Evolutionary conservation across 2,888 invertebrate species (phyloP), one percentile per base, ranked within the genome.

Genomic region (Hypsopygia costalis): DNA sequence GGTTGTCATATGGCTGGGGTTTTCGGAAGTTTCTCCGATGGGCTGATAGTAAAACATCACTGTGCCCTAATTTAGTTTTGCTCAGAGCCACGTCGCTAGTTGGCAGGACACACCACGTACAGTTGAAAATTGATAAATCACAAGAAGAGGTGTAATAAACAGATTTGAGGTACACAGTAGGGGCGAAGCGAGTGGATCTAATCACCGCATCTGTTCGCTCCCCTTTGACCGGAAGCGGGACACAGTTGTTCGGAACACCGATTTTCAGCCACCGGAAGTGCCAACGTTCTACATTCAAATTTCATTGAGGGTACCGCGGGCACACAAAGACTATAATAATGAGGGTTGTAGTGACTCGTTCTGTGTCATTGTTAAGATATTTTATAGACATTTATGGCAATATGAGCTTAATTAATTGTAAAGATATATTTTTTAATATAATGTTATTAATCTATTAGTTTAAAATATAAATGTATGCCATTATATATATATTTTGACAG

Each of bases 241-340:
- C 77, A 81, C 86, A 83, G 86, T 87, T 87, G 87, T 85, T 81
- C 79, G 60, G 69, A 70, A 73, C 77, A 76, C 77, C 83, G 86
- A 87, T 87, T 87, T 87, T 86, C 85, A 86, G 78, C 81, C 69
- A 83, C 86, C 86, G 87, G 87, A 88, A 83, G 82, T 77, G 69
- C 74, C 70, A 80, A 80, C 80, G 85, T 82, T 81, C 82, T 71
- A 82, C 77, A 81, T 86, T 85, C 80, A 81, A 86, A 82, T 83
- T 81, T 79, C 72, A 78, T 81, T 82, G 76, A 25, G 83, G 85
- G 85, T 80, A 72, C 16, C 16, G 4, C 2, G 16, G 72, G 56
- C 56, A 69, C 62, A 79, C 76, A 78, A 77, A 69, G 62, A 65
- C 56, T 55, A 25, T 35, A 59, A 57, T 65, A 63, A 69, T 60